These are phyloP conservation scores for Drosophila varians DNA, from an alignment of 1,140 invertebrate genomes.

Conservation along the genomic window DNA sequence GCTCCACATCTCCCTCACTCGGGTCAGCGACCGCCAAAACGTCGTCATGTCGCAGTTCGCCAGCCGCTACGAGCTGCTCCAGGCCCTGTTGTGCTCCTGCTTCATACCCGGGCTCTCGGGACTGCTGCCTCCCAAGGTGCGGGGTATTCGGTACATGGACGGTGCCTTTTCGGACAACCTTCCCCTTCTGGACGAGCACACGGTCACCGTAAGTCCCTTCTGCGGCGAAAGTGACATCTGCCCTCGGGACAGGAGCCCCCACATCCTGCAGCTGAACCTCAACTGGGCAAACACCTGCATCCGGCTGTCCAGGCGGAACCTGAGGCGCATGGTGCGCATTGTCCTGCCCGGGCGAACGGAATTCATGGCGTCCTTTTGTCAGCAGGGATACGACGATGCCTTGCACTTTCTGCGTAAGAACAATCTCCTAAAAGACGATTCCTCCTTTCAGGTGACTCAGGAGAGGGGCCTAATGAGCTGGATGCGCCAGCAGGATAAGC, in stretches of 20 bases:
- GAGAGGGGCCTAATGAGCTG: constrained; percentile 5
- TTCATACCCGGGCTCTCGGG: constrained; percentile 99
- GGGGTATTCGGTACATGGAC: constrained; percentile 97
- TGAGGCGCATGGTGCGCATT: constrained; percentile 94
- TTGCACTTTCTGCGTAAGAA: constrained; percentile 95
- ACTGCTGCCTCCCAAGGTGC: constrained; percentile 93
- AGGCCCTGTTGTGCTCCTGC: constrained; percentile 96
- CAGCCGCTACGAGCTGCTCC: constrained; percentile 95
- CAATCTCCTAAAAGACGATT: constrained; percentile 92
- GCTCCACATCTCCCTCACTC: constrained; percentile 96
- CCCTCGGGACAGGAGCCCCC: constrained; percentile 93
- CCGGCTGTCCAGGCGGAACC: constrained; percentile 95
- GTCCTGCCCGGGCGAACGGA: constrained; percentile 97
- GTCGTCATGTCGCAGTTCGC: constrained; percentile 96
- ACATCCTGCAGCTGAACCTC: constrained; percentile 91
- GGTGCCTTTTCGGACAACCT: constrained; percentile 98
- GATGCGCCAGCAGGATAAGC: constrained; percentile 79
- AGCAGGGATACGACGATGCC: constrained; percentile 98
- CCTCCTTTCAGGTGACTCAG: constrained; percentile 52
- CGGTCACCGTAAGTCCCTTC: constrained; percentile 98
- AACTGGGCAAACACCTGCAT: constrained; percentile 97
- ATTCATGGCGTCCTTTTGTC: constrained; percentile 96
- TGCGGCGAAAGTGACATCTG: constrained; percentile 99
- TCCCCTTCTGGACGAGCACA: constrained; percentile 96
- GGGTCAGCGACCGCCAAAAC: constrained; percentile 97